Evolutionary conservation across 2,888 invertebrate genomes (phyloP), one percentile per base, ranked within the genome.

Genomic region (Acleris literana): DNA sequence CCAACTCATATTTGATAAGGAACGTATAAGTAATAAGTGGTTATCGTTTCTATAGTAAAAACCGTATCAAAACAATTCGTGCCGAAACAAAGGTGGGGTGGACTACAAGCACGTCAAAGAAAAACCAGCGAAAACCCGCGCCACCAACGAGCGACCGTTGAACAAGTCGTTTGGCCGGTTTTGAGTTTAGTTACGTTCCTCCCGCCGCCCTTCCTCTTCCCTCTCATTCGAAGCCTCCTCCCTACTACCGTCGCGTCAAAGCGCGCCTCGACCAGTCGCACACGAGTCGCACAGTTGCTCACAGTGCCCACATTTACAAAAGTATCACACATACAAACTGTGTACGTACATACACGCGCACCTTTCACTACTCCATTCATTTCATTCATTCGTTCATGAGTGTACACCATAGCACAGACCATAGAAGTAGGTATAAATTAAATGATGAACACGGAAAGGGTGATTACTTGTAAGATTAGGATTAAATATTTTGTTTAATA

Each of bases 81-180:
- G 81, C 76, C 80, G 84, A 84, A 86, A 90, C 90, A 90, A 92
- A 91, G 92, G 91, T 86, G 87, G 88, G 88, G 87, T 39, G 57
- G 54, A 66, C 61, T 52, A 58, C 64, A 57, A 62, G 61, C 61
- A 66, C 57, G 64, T 75, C 75, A 76, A 82, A 80, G 80, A 79
- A 87, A 86, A 88, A 84, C 79, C 85, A 87, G 83, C 83, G 82
- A 86, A 88, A 86, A 85, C 83, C 78, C 87, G 87, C 25, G 25
- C 25, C 90, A 84, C 83, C 77, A 72, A 81, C 74, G 85, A 83
- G 81, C 91, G 88, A 89, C 92, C 92, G 92, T 92, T 92, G 90
- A 79, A 85, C 84, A 85, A 86, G 66, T 66, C 79, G 92, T 91
- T 90, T 86, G 87, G 87, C 91, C 89, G 89, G 92, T 92, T 92